phyloP scores from a whole-genome alignment of 2,113 vertebrate species.

The Bungarus multicinctus region DNA sequence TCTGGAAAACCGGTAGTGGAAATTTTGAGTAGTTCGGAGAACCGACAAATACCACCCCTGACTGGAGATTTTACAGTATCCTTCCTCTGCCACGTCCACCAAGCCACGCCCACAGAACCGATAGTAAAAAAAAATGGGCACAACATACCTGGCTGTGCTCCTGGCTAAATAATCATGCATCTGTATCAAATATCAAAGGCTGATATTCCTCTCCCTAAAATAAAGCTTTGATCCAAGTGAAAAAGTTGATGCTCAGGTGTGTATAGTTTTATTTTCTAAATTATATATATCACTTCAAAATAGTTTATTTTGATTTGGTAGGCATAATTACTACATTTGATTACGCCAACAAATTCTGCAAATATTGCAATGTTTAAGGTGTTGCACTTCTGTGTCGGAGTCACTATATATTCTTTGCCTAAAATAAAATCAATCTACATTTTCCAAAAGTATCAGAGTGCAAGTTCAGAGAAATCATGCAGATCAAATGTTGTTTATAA shows the following conservation, averaged over 20 bases:
- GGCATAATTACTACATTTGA: background rate
- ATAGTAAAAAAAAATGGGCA: background rate
- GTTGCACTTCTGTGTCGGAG: background rate
- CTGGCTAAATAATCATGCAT: background rate
- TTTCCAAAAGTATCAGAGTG: background rate
- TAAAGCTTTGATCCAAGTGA: background rate
- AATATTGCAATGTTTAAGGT: background rate
- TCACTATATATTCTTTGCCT: background rate
- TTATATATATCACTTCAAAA: background rate
- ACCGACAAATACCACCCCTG: too few species aligned
- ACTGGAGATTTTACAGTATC: too few species aligned
- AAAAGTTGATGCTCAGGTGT: background rate
- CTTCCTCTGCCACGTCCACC: too few species aligned
- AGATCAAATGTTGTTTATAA: background rate
- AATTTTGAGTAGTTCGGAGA: too few species aligned
- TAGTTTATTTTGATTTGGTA: background rate
- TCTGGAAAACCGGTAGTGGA: too few species aligned
- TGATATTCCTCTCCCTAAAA: background rate
- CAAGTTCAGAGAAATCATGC: background rate
- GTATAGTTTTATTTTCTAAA: background rate
- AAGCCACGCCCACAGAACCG: too few species aligned
- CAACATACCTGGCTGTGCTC: background rate
- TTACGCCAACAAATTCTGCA: background rate
- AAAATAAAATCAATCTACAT: background rate
- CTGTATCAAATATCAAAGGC: background rate